Base-by-base conservation (phyloP, 2,888 invertebrate species). In the Sinhomidia bicolor region DNA sequence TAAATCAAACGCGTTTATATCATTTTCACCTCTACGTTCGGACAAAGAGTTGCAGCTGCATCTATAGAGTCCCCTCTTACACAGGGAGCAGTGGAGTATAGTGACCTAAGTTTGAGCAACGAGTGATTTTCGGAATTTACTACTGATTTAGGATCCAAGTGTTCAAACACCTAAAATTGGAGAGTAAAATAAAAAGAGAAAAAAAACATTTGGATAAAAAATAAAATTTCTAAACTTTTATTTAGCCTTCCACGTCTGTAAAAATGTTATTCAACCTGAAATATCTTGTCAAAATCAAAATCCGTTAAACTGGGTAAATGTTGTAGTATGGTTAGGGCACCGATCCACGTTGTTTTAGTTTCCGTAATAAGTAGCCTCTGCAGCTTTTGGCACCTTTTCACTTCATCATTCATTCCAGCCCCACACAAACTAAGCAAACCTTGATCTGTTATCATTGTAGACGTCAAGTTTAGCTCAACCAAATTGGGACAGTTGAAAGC, bases 201-300 rank as follows among this genome's bases (percentile, higher is more conserved):
- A n/a, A n/a, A n/a, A n/a, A n/a, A n/a, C n/a, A n/a, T n/a, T n/a
- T n/a, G n/a, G n/a, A 51, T 10, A 4, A 62, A 62, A 23, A 62
- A 62, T 20, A 62, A 5, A 12, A 62, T 23, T 23, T 17, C 26
- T 10, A 41, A 7, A 41, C 41, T 10, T 41, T 41, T 41, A 10
- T 41, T 7, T 41, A 7, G 10, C 5, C 5, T 41, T 5, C 41
- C 10, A 41, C 10, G 10, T 51, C 12, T 51, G n/a, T 51, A n/a
- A 17, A n/a, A 7, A 17, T 54, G 54, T 54, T 54, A 3, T 29
- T 5, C 82, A 78, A 93, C 93, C 92, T 93, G 93, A 88, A 93
- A 93, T 76, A 93, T 93, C 74, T 92, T 92, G 29, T 93, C 93
- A 83, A 93, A 93, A 68, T 93, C 93, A 71, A 93, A 92, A 26